Conservation (phyloP, 2,113 vertebrate species). For the Chrysochloris asiatica region DNA sequence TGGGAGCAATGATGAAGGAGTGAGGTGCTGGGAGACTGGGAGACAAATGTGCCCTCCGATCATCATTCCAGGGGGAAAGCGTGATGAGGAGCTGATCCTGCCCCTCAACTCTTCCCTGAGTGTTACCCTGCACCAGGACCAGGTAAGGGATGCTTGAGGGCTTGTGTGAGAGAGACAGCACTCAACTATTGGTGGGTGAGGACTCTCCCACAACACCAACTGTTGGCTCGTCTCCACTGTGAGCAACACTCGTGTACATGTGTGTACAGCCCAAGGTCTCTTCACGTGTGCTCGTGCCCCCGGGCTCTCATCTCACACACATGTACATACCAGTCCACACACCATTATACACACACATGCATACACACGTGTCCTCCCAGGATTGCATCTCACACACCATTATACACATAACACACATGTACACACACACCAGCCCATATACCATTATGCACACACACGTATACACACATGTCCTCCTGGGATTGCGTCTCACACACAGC, state of each 20-base stretch:
- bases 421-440: not conserved
- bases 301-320: too few species aligned
- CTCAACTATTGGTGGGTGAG: too few species aligned
- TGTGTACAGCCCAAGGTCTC: too few species aligned
- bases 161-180: too few species aligned
- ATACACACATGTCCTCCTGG: not conserved
- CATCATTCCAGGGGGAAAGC: slow-evolving; percentile 92
- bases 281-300: too few species aligned
- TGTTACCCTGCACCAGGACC: slow-evolving; percentile 95
- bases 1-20: not conserved
- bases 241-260: too few species aligned
- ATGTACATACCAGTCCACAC: too few species aligned
- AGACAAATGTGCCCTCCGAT: not conserved
- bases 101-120: slow-evolving; percentile 98
- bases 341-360: not conserved
- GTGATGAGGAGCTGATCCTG: slow-evolving; percentile 93
- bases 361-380: not conserved
- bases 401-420: accelerated
- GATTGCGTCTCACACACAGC: not conserved
- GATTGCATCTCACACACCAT: not conserved
- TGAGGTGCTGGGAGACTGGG: not conserved
- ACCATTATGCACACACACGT: not conserved
- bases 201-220: too few species aligned
- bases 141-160: slow-evolving; percentile 83
- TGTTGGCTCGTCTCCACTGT: too few species aligned